These are phyloP conservation scores for Drymonia ruficornis DNA, from an alignment of 2,888 invertebrate species.

Conservation along the genomic window DNA sequence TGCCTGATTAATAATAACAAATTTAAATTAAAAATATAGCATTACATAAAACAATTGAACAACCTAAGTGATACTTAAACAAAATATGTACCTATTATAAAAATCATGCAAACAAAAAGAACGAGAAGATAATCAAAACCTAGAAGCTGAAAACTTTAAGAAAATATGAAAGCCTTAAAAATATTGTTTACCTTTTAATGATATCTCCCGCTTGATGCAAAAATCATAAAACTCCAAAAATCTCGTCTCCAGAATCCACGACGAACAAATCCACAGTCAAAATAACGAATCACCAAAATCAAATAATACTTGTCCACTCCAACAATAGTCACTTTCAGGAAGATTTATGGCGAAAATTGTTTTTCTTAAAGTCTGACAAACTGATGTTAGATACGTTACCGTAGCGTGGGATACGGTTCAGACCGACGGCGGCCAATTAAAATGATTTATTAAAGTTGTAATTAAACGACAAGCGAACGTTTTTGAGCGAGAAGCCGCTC, in stretches of 20 bases:
- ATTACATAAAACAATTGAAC: not conserved
- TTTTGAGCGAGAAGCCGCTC: conserved; percentile 42
- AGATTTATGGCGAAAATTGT: conserved; percentile 39
- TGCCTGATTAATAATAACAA: not conserved
- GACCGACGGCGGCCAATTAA: conserved; percentile 32
- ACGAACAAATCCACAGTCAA: conserved; percentile 68
- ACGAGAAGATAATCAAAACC: not conserved
- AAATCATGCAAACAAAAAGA: too few species aligned
- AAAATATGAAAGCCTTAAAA: not conserved
- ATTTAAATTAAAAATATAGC: not conserved
- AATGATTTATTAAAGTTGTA: conserved; percentile 45
- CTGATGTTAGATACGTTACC: conserved; percentile 10
- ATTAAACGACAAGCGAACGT: conserved; percentile 38
- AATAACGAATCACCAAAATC: conserved; percentile 45
- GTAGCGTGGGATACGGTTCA: conserved; percentile 18
- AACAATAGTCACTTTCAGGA: conserved; percentile 61
- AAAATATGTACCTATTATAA: not conserved
- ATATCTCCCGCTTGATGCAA: conserved; percentile 29
- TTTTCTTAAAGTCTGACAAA: conserved; percentile 28
- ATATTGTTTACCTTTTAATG: conserved; percentile 35
- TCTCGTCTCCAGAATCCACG: conserved; percentile 49
- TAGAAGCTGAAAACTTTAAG: not conserved
- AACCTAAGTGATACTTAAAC: too few species aligned
- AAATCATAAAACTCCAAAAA: conserved; percentile 40
- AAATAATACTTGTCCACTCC: conserved; percentile 60